Base-by-base conservation (phyloP, 2,797 vertebrate species). In the Epinephelus awoara region DNA sequence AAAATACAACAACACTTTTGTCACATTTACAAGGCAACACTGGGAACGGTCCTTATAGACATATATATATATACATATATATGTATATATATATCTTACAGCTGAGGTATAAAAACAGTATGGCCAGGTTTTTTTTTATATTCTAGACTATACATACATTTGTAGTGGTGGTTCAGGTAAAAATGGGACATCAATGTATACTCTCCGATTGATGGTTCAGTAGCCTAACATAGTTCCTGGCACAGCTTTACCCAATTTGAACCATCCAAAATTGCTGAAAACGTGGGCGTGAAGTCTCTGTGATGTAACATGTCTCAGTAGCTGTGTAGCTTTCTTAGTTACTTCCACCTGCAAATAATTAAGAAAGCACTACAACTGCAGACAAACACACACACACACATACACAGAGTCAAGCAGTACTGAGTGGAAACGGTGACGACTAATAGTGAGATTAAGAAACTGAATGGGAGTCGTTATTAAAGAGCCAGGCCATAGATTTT, bases 391-490 rank as follows among this genome's bases (percentile, higher is more conserved):
- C 51, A 40, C 52, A 29, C 7, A 57, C 51, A 40, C 52, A 34
- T 2, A 7, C 7, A 34, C 34, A 61, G 3, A 63, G 64, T 56
- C 51, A 82, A 78, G 68, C 72, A 52, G 52, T 17, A n/a, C 70
- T 47, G 81, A 79, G 62, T 66, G 25, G 46, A 73, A 75, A 69
- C 59, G 51, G 69, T 67, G 57, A 59, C 18, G 54, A 77, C 44
- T 69, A 75, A 90, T 74, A 6, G 63, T 3, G 67, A 73, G 67
- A 77, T 12, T 2, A 72, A 83, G 34, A 55, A 71, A 71, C 72
- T 67, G 72, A 79, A 54, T 57, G 34, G 56, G 49, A 23, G 49
- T 68, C 75, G 38, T 77, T 66, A 61, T 34, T 61, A 44, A 76
- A 51, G 65, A 64, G 67, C 42, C 62, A 54, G 40, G 57, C 46